phyloP scores from a whole-genome alignment of 2,888 invertebrate genomes.

The Morpho deidamia region DNA sequence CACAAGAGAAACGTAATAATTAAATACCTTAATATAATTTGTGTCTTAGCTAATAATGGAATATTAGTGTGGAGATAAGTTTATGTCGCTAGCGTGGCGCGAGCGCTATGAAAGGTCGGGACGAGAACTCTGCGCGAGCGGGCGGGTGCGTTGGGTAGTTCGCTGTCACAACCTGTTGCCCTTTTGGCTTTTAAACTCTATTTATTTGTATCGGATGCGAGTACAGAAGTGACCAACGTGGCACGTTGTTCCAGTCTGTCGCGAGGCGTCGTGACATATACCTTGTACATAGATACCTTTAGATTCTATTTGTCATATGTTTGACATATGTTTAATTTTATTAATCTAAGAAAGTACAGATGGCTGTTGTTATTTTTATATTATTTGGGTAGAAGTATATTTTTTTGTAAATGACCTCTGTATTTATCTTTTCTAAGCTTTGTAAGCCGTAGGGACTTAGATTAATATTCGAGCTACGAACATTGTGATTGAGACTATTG shows the following conservation, averaged over 20 bases:
- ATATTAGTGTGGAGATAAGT: constrained; percentile 70
- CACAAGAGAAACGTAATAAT: constrained; percentile 63
- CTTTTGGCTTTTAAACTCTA: constrained; percentile 40
- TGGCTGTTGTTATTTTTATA: constrained; percentile 79
- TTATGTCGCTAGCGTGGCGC: constrained; percentile 60
- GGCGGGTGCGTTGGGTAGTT: constrained; percentile 3
- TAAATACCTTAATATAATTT: constrained; percentile 75
- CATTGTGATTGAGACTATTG: constrained; percentile 63
- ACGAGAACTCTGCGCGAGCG: constrained; percentile 19
- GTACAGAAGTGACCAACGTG: constrained; percentile 63
- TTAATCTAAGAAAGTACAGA: constrained; percentile 78
- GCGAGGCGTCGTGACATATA: constrained; percentile 49
- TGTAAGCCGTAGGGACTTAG: constrained; percentile 75
- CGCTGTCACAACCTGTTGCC: constrained; percentile 34
- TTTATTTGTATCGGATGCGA: constrained; percentile 45
- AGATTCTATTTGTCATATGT: constrained; percentile 76
- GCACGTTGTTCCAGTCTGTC: constrained; percentile 65
- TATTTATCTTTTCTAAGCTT: constrained; percentile 76
- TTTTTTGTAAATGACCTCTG: constrained; percentile 77
- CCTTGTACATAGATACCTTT: constrained; percentile 72
- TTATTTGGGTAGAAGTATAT: constrained; percentile 78
- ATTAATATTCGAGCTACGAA: constrained; percentile 71
- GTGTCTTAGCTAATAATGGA: constrained; percentile 74
- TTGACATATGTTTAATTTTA: constrained; percentile 78
- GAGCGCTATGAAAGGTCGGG: constrained; percentile 29